Conservation (phyloP, 2,797 vertebrate genomes). For the Zenarchopterus dispar region DNA sequence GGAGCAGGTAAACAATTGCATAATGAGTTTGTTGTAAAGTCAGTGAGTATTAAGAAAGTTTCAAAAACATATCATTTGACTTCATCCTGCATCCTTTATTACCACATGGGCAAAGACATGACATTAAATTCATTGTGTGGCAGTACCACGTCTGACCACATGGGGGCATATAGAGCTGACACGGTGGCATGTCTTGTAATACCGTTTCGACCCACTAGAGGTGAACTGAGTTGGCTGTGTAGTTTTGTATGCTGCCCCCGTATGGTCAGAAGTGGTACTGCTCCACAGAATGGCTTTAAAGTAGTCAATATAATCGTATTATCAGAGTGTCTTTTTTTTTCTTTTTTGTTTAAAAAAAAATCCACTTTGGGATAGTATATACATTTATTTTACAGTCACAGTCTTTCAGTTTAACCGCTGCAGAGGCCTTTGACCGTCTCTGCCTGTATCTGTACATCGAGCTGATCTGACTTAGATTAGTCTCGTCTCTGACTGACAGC, state of each 20-base stretch:
- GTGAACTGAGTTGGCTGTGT: too few species aligned
- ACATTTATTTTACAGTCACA: conserved; percentile 63
- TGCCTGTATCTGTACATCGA: conserved; percentile 21
- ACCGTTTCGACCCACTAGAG: too few species aligned
- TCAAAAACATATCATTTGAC: conserved; percentile 24
- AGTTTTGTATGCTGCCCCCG: too few species aligned
- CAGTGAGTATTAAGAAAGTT: conserved; percentile 33
- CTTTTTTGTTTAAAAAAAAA: conserved; percentile 24
- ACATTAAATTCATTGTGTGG: background rate
- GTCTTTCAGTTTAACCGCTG: conserved; percentile 31
- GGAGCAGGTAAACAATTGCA: conserved; percentile 45
- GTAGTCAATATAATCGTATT: background rate
- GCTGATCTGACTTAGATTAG: conserved; percentile 1
- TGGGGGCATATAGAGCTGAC: too few species aligned
- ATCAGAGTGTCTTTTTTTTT: conserved; percentile 25
- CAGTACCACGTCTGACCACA: too few species aligned
- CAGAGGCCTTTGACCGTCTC: conserved; percentile 4
- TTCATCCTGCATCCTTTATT: too few species aligned
- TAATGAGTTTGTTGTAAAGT: conserved; percentile 36
- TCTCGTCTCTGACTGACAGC: background rate
- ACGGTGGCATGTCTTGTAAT: too few species aligned
- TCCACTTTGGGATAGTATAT: conserved; percentile 47
- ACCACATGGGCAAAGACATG: background rate
- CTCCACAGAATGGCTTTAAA: too few species aligned
- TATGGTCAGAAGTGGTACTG: too few species aligned